Percentiles rank a stretch among this genome's conserved stretches.
phyloP scores from a whole-genome alignment of 2,888 invertebrate species.

The Clivina fossor region DNA sequence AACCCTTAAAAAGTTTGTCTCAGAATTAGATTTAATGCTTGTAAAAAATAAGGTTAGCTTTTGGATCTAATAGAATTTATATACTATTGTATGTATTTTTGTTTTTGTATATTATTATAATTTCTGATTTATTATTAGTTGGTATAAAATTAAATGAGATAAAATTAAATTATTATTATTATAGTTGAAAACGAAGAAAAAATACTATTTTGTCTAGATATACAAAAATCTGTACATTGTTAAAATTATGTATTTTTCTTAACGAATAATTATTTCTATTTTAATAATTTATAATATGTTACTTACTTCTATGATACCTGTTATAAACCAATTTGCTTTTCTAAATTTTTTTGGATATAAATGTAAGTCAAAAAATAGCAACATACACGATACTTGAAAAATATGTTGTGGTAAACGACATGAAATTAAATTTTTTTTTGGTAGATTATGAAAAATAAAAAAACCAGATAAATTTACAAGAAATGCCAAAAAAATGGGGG shows the following conservation, averaged over 20 bases:
- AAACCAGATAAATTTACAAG: conserved; percentile 45
- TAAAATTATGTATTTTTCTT: conserved; percentile 47
- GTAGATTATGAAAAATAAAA: conserved; percentile 46
- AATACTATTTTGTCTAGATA: too few species aligned
- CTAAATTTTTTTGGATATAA: conserved; percentile 47
- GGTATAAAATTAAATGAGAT: too few species aligned
- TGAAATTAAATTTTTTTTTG: conserved; percentile 43
- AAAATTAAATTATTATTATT: too few species aligned
- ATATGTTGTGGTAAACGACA: conserved; percentile 44
- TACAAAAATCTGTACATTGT: too few species aligned
- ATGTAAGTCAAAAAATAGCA: conserved; percentile 48
- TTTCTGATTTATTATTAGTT: too few species aligned
- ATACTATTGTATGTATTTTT: background rate
- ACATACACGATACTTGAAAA: conserved; percentile 45
- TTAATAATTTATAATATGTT: conserved; percentile 19
- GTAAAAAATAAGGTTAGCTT: too few species aligned
- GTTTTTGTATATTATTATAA: background rate
- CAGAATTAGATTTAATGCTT: too few species aligned
- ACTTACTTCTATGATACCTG: conserved; percentile 31
- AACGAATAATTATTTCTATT: conserved; percentile 40
- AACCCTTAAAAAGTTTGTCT: too few species aligned
- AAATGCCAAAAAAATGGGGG: conserved; percentile 46
- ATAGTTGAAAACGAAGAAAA: too few species aligned
- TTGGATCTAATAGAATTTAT: too few species aligned
- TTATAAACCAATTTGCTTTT: conserved; percentile 38